Evolutionary conservation across 2,113 vertebrate genomes (phyloP).

Genomic region (Sturnus vulgaris): DNA sequence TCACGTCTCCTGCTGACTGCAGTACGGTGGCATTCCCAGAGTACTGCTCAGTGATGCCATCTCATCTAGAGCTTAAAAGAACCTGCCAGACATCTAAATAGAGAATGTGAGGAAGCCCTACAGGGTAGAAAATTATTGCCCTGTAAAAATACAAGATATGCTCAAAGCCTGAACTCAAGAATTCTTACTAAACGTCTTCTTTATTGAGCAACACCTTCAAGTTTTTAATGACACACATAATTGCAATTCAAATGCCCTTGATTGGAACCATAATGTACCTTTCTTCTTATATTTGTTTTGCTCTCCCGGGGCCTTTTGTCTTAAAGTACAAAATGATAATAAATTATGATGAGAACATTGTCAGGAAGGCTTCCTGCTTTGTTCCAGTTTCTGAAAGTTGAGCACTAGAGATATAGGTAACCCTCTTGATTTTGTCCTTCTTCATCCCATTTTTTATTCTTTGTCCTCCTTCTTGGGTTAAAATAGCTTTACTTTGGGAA

Average conservation of each 20-base stretch:
- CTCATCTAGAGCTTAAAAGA: not conserved
- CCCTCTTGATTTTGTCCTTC: not conserved
- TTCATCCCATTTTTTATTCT: not conserved
- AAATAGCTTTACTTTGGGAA: not conserved
- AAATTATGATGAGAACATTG: constrained; percentile 7
- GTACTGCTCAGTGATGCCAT: not conserved
- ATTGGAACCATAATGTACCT: constrained; percentile 18
- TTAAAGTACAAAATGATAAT: constrained; percentile 46
- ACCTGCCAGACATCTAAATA: not conserved
- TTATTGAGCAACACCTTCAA: not conserved
- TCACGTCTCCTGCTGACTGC: not conserved
- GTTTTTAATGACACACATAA: not conserved
- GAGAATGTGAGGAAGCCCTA: not conserved
- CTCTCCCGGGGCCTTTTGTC: constrained; percentile 28
- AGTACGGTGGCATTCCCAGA: not conserved
- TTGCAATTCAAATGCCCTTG: not conserved
- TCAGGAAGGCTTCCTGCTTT: not conserved
- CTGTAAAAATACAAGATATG: not conserved
- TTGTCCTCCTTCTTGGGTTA: not conserved
- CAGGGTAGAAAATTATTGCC: not conserved
- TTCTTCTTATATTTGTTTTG: constrained; percentile 33
- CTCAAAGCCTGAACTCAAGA: not conserved
- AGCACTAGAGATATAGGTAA: not conserved
- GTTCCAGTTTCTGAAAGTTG: not conserved
- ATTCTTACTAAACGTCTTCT: not conserved